A percentile compares a stretch with the other conserved stretches of the same genome.
Evolutionary conservation across 2,113 vertebrate genomes (phyloP).

Genomic region (Notarius quadriscutis): DNA sequence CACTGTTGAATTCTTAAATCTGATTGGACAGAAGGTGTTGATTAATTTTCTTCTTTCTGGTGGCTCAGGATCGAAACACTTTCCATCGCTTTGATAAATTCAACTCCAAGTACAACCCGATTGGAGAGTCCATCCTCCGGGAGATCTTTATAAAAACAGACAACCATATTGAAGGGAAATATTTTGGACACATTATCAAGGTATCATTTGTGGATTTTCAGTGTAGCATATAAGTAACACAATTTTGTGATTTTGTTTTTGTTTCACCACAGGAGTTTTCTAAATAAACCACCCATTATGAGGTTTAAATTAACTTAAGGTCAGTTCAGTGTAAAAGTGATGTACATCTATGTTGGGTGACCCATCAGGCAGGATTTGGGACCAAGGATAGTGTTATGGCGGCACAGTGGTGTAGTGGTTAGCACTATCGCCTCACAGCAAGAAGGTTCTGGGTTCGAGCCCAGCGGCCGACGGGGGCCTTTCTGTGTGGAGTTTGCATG

Average conservation of each 20-base stretch:
- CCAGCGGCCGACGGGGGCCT: no score
- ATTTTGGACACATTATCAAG: constrained; percentile 96
- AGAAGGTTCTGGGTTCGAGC: no score
- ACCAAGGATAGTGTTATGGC: background rate
- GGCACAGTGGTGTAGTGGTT: no score
- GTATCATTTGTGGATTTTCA: constrained; percentile 59
- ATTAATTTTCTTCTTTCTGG: background rate
- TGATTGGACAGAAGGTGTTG: background rate
- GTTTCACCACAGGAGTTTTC: background rate
- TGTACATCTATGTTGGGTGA: background rate
- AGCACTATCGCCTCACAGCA: no score
- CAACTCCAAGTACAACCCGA: constrained; percentile 97
- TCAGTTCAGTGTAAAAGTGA: background rate
- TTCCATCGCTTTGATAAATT: constrained; percentile 98
- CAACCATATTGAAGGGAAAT: constrained; percentile 89
- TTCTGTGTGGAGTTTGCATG: no score
- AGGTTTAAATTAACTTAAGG: background rate
- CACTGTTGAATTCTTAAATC: no score
- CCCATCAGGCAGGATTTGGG: background rate
- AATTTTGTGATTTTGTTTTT: background rate
- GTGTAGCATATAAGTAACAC: background rate
- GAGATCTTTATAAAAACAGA: constrained; percentile 98
- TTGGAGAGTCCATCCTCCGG: constrained; percentile 91
- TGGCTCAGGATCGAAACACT: constrained; percentile 88
- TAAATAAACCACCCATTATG: background rate